Percentiles rank a stretch among this genome's conserved stretches.
Conservation (phyloP, 1,140 invertebrate genomes). For the Helicoverpa armigera region DNA sequence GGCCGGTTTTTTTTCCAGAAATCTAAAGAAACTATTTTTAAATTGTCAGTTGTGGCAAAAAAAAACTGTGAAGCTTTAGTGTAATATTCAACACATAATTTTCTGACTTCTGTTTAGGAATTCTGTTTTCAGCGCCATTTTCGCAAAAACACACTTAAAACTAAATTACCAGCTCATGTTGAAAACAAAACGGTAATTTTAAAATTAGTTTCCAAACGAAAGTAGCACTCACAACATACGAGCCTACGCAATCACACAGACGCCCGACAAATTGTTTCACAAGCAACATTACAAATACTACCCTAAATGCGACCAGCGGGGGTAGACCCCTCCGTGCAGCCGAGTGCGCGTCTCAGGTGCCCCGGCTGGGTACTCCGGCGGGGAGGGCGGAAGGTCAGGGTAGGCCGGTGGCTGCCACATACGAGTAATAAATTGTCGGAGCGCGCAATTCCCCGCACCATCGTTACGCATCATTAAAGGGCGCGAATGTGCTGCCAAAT, state of each 20-base stretch:
- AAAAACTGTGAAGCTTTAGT: neutral
- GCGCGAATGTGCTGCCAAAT: conserved; percentile 81
- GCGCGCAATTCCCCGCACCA: conserved; percentile 73
- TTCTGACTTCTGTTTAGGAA: neutral
- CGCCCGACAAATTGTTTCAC: conserved; percentile 76
- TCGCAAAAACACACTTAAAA: neutral
- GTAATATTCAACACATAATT: neutral
- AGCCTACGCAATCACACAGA: conserved; percentile 60
- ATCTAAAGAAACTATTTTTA: too few relatives aligned
- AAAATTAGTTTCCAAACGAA: conserved; percentile 50
- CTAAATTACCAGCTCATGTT: conserved; percentile 24
- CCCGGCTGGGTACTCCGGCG: neutral
- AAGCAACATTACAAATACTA: conserved; percentile 71
- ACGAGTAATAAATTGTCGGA: conserved; percentile 80
- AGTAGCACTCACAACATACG: conserved; percentile 44
- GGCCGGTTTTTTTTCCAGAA: too few relatives aligned
- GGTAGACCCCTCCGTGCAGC: conserved; percentile 40
- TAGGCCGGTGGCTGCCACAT: conserved; percentile 69
- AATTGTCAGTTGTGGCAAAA: too few relatives aligned
- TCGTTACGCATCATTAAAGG: conserved; percentile 79
- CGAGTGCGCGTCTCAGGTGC: neutral
- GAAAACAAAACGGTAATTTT: conserved; percentile 40
- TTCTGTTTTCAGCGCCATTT: neutral
- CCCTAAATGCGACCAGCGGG: conserved; percentile 70
- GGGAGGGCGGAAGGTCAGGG: conserved; percentile 48